phyloP scores from a whole-genome alignment of 1,140 invertebrate species.

The Tigriopus japonicus region DNA sequence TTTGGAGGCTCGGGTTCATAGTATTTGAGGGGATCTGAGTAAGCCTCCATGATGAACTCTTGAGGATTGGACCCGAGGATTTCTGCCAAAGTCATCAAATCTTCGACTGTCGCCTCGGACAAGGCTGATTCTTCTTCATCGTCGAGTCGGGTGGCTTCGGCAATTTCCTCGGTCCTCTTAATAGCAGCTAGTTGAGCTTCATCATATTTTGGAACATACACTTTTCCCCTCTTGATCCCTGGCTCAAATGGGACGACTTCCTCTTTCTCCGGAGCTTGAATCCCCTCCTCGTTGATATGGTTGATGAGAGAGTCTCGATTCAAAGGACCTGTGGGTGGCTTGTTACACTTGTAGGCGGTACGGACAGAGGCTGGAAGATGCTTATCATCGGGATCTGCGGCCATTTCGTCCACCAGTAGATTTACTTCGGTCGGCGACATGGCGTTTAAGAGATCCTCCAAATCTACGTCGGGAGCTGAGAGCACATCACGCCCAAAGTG shows the following conservation, averaged over 20 bases:
- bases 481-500: slow-evolving; percentile 12
- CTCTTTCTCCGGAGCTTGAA: slow-evolving; percentile 4
- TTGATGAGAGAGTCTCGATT: slow-evolving; percentile 11
- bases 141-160: slow-evolving; percentile 3
- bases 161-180: neutral
- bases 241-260: slow-evolving; percentile 9
- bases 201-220: slow-evolving; percentile 13
- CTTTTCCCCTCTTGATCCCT: slow-evolving; percentile 9
- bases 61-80: slow-evolving; percentile 13
- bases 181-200: slow-evolving; percentile 7
- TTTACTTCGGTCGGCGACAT: neutral
- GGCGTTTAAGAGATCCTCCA: slow-evolving; percentile 9
- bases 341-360: slow-evolving; percentile 11
- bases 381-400: slow-evolving; percentile 12
- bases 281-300: slow-evolving; percentile 11
- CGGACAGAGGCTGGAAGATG: slow-evolving; percentile 13
- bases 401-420: slow-evolving; percentile 11
- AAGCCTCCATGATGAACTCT: slow-evolving; percentile 15
- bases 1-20: slow-evolving; percentile 13
- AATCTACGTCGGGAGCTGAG: slow-evolving; percentile 8
- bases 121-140: slow-evolving; percentile 13
- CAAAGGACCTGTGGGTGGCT: slow-evolving; percentile 5
- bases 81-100: slow-evolving; percentile 11
- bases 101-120: slow-evolving; percentile 1
- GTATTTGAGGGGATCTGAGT: slow-evolving; percentile 11